Conservation (phyloP, 1,140 invertebrate genomes). For the Spodoptera litura region DNA sequence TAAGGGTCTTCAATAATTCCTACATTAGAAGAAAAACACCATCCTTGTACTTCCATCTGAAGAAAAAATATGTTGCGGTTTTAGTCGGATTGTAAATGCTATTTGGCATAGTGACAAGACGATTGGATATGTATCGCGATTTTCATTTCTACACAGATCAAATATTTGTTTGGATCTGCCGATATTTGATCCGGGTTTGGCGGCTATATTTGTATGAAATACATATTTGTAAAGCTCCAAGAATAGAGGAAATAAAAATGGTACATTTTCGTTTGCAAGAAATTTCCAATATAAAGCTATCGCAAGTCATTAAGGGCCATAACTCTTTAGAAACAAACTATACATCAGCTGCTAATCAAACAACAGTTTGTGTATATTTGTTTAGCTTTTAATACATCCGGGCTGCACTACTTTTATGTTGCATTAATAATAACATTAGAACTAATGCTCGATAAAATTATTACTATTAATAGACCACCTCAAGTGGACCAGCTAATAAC, state of each 20-base stretch:
- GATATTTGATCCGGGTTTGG: neutral
- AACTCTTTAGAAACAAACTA: neutral
- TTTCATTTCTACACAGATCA: neutral
- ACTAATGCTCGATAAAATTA: constrained; percentile 15
- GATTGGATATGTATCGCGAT: neutral
- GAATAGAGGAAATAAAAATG: no score
- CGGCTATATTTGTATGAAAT: neutral
- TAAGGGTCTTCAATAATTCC: no score
- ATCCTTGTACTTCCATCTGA: no score
- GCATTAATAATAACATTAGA: constrained; percentile 26
- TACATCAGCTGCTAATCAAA: constrained; percentile 3
- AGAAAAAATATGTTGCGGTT: no score
- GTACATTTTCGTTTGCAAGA: no score
- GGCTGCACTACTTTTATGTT: neutral
- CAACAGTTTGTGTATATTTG: neutral
- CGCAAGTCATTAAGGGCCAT: no score
- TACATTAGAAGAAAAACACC: no score
- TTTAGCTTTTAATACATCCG: constrained; percentile 15
- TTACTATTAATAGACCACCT: constrained; percentile 23
- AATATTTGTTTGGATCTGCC: neutral
- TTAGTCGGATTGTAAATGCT: no score
- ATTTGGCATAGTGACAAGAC: no score
- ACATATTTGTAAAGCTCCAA: neutral
- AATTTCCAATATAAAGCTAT: no score
- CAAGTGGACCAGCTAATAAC: constrained; percentile 10